Evolutionary conservation across 2,797 vertebrate genomes (phyloP), one percentile per base, ranked within the genome.

Genomic region (Vipera latastei): DNA sequence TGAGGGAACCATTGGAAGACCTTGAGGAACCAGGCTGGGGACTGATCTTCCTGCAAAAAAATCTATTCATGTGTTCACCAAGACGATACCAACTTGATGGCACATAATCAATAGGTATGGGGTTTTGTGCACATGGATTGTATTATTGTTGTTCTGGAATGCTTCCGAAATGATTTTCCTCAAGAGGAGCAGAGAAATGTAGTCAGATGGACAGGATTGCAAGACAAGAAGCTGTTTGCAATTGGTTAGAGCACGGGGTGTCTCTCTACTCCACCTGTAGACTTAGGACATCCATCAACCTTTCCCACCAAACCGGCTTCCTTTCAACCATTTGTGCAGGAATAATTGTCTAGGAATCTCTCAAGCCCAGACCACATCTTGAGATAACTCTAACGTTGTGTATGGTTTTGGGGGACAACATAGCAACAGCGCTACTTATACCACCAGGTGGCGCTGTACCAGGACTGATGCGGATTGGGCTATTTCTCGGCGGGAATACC

Each of bases 271-370:
- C 26, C 59, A 28, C 51, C 88, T 28, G 61, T 61, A 48, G 25
- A 2, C 14, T n/a, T 28, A 63, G 44, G 88, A 51, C 28, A 18
- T 89, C 51, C 26, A 28, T 65, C 61, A 65, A 28, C 13, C 83
- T 44, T 28, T 87, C 60, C 7, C 16, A 56, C 16, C 61, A 57
- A 56, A 16, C n/a, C 2, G 6, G 63, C 53, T 88, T 69, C 14
- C n/a, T 28, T 65, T 14, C 14, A n/a, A 28, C 55, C 0, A n/a
- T 3, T 2, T 7, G 2, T 2, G 14, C 22, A 25, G 8, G n/a
- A 44, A 88, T 16, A 69, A 48, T 55, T 18, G 6, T 56, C 38
- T 18, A 32, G 51, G 4, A 51, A 28, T 38, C 44, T 51, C 32
- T 51, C 26, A 59, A 6, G 18, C 38, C 55, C 55, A 32, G 56